Percentiles rank a stretch among this genome's conserved stretches.
Evolutionary conservation across 2,113 vertebrate species (phyloP).

Genomic region (Theristicus caerulescens): DNA sequence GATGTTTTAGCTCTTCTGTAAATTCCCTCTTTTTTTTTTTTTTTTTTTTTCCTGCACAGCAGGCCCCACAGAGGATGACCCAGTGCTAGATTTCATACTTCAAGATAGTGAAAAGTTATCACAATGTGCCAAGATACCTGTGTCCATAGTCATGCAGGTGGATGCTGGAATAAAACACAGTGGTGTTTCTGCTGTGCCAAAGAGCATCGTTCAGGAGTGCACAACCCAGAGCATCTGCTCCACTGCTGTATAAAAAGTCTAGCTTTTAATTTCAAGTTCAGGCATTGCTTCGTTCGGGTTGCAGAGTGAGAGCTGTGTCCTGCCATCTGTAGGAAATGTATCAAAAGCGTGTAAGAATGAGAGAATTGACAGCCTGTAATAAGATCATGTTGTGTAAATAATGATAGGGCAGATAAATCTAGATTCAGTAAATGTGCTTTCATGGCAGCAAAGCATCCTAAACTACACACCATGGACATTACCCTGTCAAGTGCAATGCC

Average conservation of each 20-base stretch:
- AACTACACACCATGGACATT: background rate
- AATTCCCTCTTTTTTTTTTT: background rate
- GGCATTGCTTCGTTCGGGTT: background rate
- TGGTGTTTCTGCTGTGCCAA: background rate
- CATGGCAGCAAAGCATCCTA: background rate
- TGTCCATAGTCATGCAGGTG: background rate
- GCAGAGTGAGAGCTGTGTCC: background rate
- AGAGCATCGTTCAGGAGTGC: background rate
- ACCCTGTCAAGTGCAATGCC: background rate
- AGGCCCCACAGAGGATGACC: background rate
- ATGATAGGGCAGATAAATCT: background rate
- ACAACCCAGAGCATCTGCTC: background rate
- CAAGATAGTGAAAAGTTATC: background rate
- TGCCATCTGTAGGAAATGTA: background rate
- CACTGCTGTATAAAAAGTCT: background rate
- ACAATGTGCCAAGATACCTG: background rate
- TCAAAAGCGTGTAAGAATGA: background rate
- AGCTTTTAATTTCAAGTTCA: background rate
- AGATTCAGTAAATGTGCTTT: background rate
- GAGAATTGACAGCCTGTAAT: background rate
- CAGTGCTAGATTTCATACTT: background rate
- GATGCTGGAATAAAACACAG: background rate
- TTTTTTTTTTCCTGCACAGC: background rate
- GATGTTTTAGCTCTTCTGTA: background rate
- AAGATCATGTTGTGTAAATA: background rate